phyloP scores from a whole-genome alignment of 2,888 invertebrate species.

The Seira musarum region DNA sequence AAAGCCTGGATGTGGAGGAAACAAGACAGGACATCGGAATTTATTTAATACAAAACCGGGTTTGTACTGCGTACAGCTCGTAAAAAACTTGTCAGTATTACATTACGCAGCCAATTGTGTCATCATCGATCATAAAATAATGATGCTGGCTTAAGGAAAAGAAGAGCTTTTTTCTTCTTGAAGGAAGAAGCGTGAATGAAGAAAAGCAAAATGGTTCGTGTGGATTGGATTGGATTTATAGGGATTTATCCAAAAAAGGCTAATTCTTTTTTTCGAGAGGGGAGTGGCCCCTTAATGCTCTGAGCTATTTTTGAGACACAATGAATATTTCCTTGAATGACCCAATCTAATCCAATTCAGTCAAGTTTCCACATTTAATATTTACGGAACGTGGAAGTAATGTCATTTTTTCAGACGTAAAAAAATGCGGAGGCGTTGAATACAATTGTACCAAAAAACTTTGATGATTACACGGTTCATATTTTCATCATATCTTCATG shows the following conservation, averaged over 20 bases:
- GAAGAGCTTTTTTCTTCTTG: neutral
- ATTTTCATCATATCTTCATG: too few species aligned
- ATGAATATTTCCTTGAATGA: too few species aligned
- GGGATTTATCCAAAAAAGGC: neutral
- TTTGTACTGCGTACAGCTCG: neutral
- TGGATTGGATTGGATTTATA: neutral
- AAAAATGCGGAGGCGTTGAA: too few species aligned
- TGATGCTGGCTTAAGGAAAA: conserved; percentile 14
- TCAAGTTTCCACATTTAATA: too few species aligned
- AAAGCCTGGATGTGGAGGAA: neutral
- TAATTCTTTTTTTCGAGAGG: neutral
- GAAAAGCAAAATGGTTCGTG: too few species aligned
- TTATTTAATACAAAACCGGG: conserved; percentile 4
- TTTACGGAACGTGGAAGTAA: too few species aligned
- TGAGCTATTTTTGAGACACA: too few species aligned
- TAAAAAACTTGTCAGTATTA: conserved; percentile 23
- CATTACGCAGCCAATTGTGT: conserved; percentile 40
- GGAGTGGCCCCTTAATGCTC: conserved; percentile 3
- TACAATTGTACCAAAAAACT: too few species aligned
- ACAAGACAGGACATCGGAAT: conserved; percentile 7
- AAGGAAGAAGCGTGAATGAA: neutral
- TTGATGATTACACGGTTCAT: too few species aligned
- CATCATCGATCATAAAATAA: conserved; percentile 47
- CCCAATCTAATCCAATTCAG: too few species aligned
- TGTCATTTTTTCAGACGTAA: too few species aligned